Base-by-base conservation (phyloP, 1,140 invertebrate genomes). In the Tetramorium simillimum region DNA sequence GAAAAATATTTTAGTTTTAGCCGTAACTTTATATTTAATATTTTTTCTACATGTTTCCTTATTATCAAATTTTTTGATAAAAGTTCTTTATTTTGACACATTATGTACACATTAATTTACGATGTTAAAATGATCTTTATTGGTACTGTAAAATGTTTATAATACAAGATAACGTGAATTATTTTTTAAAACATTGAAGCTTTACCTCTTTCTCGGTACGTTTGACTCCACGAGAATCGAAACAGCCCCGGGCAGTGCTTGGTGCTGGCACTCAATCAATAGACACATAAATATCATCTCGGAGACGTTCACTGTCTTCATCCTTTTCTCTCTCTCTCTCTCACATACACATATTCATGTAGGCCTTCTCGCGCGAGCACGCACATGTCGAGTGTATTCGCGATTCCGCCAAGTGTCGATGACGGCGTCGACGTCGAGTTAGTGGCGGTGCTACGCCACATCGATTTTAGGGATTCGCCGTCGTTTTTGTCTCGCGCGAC, bases 401-500 rank as follows among this genome's bases (percentile, higher is more conserved):
- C 87, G 76, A 70, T 86, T 89, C 56, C 46, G 86, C 24, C 56
- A 76, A 86, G 86, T 73, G 87, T 63, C 76, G 86, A 72, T 80
- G 86, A 75, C 86, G 86, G 76, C 73, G 70, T 80, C 77, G 87
- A 51, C 75, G 58, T 60, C 65, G 67, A 81, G 80, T 84, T 69
- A 65, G 85, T 46, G 69, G 60, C 75, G 69, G 85, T 89, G 90
- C 53, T 86, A 82, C 60, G 89, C 70, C 90, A 92, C 92, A 94
- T 95, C 92, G 93, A 94, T 94, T 95, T 91, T 92, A 92, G 81
- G 89, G 92, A 93, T 93, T 94, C 90, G 77, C 81, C 86, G 90
- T 91, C 91, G 88, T 94, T 94, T 95, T 95, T 95, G 93, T 94
- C 93, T 94, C 93, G 89, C 90, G 93, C 94, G 91, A 93, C 93